Conservation (phyloP, 2,113 vertebrate species). For the Nicator chloris region DNA sequence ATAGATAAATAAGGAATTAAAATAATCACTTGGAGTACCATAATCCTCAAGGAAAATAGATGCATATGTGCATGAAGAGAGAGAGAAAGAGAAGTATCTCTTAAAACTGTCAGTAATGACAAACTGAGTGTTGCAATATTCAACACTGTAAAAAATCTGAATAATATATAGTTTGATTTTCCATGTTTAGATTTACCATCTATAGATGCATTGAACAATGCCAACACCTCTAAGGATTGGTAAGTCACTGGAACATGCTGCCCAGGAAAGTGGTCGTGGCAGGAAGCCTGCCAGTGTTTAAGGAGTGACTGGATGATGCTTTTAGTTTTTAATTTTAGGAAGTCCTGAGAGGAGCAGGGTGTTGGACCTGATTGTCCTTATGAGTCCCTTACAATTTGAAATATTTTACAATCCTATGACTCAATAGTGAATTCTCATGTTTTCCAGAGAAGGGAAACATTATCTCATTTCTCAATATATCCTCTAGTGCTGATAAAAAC, state of each 20-base stretch:
- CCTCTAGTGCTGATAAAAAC: too few relatives aligned
- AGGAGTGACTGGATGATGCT: rapidly evolving
- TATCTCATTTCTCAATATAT: too few relatives aligned
- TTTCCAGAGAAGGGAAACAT: neutral
- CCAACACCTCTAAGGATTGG: neutral
- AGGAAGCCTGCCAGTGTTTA: neutral
- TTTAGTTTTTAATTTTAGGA: neutral
- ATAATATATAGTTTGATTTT: neutral
- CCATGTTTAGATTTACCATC: neutral
- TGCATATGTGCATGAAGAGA: neutral
- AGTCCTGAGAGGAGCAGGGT: neutral
- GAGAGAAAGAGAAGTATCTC: neutral
- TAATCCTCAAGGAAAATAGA: neutral
- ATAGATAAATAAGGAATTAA: neutral
- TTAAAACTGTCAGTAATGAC: neutral
- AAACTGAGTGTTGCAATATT: neutral
- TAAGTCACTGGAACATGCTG: neutral
- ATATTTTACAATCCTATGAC: neutral
- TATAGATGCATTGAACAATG: neutral
- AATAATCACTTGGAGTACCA: neutral
- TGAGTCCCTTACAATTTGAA: neutral
- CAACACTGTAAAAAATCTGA: neutral
- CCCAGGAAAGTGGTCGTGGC: neutral
- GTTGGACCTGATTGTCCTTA: neutral
- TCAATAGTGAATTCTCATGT: neutral